These are phyloP conservation scores for Digitonthophagus gazella DNA, from an alignment of 2,888 invertebrate genomes.

Conservation along the genomic window DNA sequence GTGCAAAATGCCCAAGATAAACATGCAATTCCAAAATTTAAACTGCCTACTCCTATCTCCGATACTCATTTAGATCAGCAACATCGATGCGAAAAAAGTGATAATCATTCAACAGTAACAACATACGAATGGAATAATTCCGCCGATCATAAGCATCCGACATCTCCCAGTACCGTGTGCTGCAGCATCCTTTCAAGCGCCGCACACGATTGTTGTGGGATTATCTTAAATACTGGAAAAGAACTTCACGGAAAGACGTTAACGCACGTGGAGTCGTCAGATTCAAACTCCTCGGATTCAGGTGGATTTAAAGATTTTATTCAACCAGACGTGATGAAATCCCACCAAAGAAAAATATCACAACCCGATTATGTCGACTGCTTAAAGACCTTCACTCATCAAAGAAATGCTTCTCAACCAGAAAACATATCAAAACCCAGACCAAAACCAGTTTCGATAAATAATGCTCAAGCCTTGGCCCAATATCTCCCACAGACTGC, in stretches of 20 bases:
- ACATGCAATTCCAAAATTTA: slow-evolving; percentile 4
- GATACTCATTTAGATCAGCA: neutral
- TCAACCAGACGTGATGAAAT: slow-evolving; percentile 41
- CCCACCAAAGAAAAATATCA: slow-evolving; percentile 46
- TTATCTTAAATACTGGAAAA: slow-evolving; percentile 47
- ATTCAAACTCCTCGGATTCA: slow-evolving; percentile 52
- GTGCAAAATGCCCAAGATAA: slow-evolving; percentile 12
- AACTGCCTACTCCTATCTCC: slow-evolving; percentile 10
- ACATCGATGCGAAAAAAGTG: slow-evolving; percentile 40
- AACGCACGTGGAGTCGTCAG: slow-evolving; percentile 49
- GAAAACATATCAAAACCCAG: slow-evolving; percentile 36
- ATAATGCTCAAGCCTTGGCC: slow-evolving; percentile 48
- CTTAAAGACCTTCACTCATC: slow-evolving; percentile 40
- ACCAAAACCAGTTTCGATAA: slow-evolving; percentile 38
- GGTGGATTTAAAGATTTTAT: slow-evolving; percentile 53
- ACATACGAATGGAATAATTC: slow-evolving; percentile 38
- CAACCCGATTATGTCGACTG: slow-evolving; percentile 45
- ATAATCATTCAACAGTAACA: slow-evolving; percentile 38
- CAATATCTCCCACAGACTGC: slow-evolving; percentile 47
- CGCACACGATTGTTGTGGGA: slow-evolving; percentile 51
- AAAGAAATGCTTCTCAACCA: slow-evolving; percentile 45
- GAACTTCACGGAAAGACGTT: slow-evolving; percentile 45
- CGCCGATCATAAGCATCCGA: slow-evolving; percentile 40
- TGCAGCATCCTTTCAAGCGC: slow-evolving; percentile 51
- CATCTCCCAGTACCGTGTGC: slow-evolving; percentile 51